Evolutionary conservation across 1,140 invertebrate species (phyloP).

Genomic region (Dinoponera quadriceps): DNA sequence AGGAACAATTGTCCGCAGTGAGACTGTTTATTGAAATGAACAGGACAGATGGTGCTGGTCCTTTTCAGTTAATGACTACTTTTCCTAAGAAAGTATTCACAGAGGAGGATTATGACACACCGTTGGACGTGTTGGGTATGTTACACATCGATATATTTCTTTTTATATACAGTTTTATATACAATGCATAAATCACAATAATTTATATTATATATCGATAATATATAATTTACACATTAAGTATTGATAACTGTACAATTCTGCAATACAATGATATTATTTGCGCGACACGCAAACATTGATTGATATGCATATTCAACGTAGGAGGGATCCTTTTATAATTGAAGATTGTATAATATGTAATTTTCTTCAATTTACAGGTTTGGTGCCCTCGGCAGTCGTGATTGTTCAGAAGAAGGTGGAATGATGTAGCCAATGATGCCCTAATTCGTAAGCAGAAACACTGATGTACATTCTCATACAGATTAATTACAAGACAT

Average conservation of each 20-base stretch:
- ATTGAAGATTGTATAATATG: not conserved
- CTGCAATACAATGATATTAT: not conserved
- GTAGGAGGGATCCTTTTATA: not conserved
- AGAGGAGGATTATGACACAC: slow-evolving; percentile 95
- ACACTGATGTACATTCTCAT: slow-evolving; percentile 64
- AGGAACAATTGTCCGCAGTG: slow-evolving; percentile 96
- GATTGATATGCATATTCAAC: not conserved
- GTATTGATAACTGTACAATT: slow-evolving; percentile 6
- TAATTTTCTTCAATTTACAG: slow-evolving; percentile 85
- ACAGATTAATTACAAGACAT: slow-evolving; percentile 58
- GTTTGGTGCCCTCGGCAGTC: slow-evolving; percentile 92
- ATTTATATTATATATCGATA: not conserved
- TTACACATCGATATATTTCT: slow-evolving; percentile 24
- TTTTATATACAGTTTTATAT: not conserved
- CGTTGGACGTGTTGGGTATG: slow-evolving; percentile 92
- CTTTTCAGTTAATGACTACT: slow-evolving; percentile 93
- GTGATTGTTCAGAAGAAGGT: slow-evolving; percentile 89
- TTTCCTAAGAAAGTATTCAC: slow-evolving; percentile 95
- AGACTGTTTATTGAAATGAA: slow-evolving; percentile 94
- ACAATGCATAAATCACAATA: not conserved
- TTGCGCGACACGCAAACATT: no score
- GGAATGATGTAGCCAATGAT: slow-evolving; percentile 61
- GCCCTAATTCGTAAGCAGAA: slow-evolving; percentile 61
- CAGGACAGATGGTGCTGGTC: slow-evolving; percentile 87
- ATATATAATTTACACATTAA: not conserved